A percentile compares a stretch with the other conserved stretches of the same genome.
These are phyloP conservation scores for Acleris holmiana DNA, from an alignment of 2,888 invertebrate species.

Conservation along the genomic window DNA sequence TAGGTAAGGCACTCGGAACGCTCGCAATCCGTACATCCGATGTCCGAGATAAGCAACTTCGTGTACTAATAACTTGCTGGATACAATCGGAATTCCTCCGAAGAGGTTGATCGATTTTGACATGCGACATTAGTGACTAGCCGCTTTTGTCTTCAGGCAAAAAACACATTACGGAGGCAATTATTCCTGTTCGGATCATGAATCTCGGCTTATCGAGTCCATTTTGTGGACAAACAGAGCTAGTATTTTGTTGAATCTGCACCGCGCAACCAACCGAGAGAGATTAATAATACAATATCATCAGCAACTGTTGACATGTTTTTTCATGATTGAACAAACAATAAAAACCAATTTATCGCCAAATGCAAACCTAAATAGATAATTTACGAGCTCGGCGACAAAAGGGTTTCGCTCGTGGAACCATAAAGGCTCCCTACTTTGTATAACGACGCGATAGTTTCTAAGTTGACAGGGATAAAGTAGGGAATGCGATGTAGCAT, in stretches of 20 bases:
- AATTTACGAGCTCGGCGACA: slow-evolving; percentile 73
- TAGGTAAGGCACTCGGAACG: slow-evolving; percentile 55
- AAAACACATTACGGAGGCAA: slow-evolving; percentile 34
- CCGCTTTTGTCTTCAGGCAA: slow-evolving; percentile 22
- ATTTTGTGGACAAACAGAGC: slow-evolving; percentile 31
- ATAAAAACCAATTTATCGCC: slow-evolving; percentile 75
- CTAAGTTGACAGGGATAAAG: slow-evolving; percentile 62
- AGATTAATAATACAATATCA: slow-evolving; percentile 38
- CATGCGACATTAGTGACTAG: slow-evolving; percentile 32
- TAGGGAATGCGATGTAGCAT: slow-evolving; percentile 66
- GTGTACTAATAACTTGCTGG: slow-evolving; percentile 58
- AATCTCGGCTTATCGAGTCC: slow-evolving; percentile 32
- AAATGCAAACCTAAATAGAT: slow-evolving; percentile 74
- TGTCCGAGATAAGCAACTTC: slow-evolving; percentile 61
- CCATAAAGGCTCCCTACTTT: slow-evolving; percentile 39
- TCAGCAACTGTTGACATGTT: slow-evolving; percentile 62
- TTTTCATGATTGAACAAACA: slow-evolving; percentile 56
- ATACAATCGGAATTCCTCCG: slow-evolving; percentile 51
- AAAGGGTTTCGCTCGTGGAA: slow-evolving; percentile 56
- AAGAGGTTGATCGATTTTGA: slow-evolving; percentile 37
- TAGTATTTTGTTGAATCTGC: slow-evolving; percentile 28
- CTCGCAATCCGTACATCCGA: slow-evolving; percentile 58
- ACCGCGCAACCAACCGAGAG: slow-evolving; percentile 18
- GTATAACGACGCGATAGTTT: slow-evolving; percentile 55
- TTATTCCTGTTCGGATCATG: slow-evolving; percentile 37